These are phyloP conservation scores for Heliangelus exortis DNA, from an alignment of 2,797 vertebrate species.

Conservation along the genomic window DNA sequence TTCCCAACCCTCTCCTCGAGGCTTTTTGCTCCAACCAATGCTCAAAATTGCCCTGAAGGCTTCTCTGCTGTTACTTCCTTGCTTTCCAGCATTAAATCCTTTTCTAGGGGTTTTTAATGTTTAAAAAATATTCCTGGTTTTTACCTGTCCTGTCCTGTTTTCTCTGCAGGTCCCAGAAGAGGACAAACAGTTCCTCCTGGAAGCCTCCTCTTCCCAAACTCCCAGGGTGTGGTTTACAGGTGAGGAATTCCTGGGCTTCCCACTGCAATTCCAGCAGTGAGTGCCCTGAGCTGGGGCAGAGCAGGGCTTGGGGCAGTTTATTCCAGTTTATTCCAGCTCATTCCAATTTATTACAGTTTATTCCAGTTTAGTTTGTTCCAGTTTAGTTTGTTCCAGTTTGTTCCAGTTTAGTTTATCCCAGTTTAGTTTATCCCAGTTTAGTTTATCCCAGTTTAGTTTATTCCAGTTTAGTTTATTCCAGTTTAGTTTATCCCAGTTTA, in stretches of 20 bases:
- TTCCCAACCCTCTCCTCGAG: background rate
- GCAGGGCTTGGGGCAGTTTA: background rate
- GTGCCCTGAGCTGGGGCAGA: background rate
- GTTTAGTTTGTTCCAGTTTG: too few relatives aligned
- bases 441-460: too few relatives aligned
- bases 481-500: too few relatives aligned
- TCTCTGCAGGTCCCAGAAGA: constrained; percentile 79
- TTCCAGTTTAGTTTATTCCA: too few relatives aligned
- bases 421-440: too few relatives aligned
- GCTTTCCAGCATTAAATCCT: background rate
- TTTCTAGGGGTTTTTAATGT: background rate
- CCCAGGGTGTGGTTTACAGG: constrained; percentile 89
- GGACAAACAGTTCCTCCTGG: constrained; percentile 47
- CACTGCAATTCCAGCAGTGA: background rate
- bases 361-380: too few relatives aligned
- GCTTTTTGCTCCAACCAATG: background rate
- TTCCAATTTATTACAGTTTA: too few relatives aligned
- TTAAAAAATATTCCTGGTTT: background rate
- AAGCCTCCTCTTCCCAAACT: constrained; percentile 53
- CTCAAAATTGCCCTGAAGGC: background rate
- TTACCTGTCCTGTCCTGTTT: background rate
- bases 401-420: too few relatives aligned
- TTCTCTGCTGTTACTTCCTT: background rate
- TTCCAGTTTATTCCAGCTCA: too few relatives aligned
- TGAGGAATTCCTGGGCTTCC: background rate